Evolutionary conservation across 2,888 invertebrate species (phyloP), one percentile per base, ranked within the genome.

Genomic region (Amiota mariae): DNA sequence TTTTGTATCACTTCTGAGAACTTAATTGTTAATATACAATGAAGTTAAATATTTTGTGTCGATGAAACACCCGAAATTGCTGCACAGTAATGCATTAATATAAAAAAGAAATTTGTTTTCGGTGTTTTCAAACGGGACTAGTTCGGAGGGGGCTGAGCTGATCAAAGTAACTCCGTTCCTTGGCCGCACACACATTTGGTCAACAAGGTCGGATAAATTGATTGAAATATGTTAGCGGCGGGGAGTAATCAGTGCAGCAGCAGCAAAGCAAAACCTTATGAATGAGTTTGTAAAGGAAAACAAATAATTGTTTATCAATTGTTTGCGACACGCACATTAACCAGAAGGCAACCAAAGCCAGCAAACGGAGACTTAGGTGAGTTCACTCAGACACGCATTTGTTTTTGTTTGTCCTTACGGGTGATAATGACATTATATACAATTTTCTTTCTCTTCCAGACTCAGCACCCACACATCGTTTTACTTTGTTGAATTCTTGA

Each of bases 291-390:
- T 70, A 75, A 64, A 77, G 73, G 71, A 76, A 76, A 82, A 81
- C 82, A 85, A 85, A 81, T 80, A 82, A 80, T 81, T 87, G 84
- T 84, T 88, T 86, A 86, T 85, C 82, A 84, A 81, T 85, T 87
- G 85, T 87, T 87, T 83, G 84, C 80, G 83, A 84, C 80, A 70
- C 61, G 46, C 63, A 54, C 75, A 77, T 75, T 66, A 24, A 1
- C 61, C 57, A 54, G 15, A 54, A 54, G 54, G 54, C 54, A n/a
- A 54, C n/a, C 8, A 36, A 36, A 48, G 74, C 71, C 57, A 51
- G 8, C 36, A 36, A 36, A 36, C 61, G 77, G 71, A 63, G 68
- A 70, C 18, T 66, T 6, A 15, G 51, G 54, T 57, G 51, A 36
- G 36, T 36, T 10, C 47, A 48, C 15, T 71, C 61, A n/a, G 54